Percentiles rank a stretch among this genome's conserved stretches.
Evolutionary conservation across 2,888 invertebrate genomes (phyloP).

Genomic region (Teleiodes luculella): DNA sequence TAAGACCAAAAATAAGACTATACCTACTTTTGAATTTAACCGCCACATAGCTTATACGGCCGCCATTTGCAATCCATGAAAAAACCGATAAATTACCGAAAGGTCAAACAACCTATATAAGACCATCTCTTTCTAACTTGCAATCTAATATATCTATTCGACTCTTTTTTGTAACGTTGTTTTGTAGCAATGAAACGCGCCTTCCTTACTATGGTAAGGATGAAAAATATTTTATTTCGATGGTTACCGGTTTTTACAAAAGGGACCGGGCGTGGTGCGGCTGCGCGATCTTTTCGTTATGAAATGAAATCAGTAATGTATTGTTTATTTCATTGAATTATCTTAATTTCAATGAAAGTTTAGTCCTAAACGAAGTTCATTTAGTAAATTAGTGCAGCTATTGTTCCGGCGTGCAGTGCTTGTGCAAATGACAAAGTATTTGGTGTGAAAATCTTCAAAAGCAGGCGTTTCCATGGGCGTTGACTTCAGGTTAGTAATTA

Average conservation of each 20-base stretch:
- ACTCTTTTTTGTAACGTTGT: not conserved
- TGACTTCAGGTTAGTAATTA: conserved; percentile 65
- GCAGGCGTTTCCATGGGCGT: conserved; percentile 69
- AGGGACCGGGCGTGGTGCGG: conserved; percentile 75
- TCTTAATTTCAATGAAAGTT: conserved; percentile 40
- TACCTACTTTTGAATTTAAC: conserved; percentile 6
- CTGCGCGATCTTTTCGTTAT: conserved; percentile 65
- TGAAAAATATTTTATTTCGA: conserved; percentile 16
- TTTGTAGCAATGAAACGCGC: conserved; percentile 1
- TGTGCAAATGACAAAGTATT: conserved; percentile 37
- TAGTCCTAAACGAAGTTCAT: conserved; percentile 21
- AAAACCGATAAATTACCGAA: not conserved
- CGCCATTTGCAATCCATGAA: conserved; percentile 3
- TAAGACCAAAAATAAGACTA: too few relatives aligned
- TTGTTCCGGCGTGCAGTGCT: conserved; percentile 29
- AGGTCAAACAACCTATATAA: not conserved
- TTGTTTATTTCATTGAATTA: conserved; percentile 54
- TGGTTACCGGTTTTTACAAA: conserved; percentile 38
- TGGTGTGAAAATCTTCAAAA: conserved; percentile 36
- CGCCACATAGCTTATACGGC: not conserved
- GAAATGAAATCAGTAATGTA: conserved; percentile 60
- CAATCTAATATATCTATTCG: not conserved
- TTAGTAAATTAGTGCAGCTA: conserved; percentile 14
- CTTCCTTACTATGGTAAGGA: not conserved
- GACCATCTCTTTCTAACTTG: not conserved